Base-by-base conservation (phyloP, 2,888 invertebrate genomes). In the Chaetogeoica ovagalla region DNA sequence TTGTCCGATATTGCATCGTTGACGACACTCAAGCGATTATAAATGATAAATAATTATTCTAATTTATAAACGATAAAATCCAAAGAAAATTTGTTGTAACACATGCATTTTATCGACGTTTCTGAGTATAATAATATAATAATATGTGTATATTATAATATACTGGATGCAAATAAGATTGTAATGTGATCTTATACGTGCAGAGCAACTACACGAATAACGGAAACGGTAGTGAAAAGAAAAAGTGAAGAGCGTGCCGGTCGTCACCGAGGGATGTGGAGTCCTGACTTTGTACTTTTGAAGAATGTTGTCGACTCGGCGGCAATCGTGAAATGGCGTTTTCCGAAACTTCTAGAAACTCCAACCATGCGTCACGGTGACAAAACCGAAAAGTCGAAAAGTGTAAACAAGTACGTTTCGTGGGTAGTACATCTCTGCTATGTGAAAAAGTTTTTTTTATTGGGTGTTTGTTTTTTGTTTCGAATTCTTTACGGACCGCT, bases 241-340 rank as follows among this genome's bases (percentile, higher is more conserved):
- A 73, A 48, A 30, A 5, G 39, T 9, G n/a, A 52, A 23, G 13
- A 66, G 48, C 7, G 65, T n/a, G 21, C 43, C 23, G 9, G 48
- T 66, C 65, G 65, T 21, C 60, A 19, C 7, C 11, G n/a, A 63
- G 15, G 62, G 73, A 30, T 52, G 19, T 30, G 2, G 30, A 37
- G 37, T n/a, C 73, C 63, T 39, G n/a, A 37, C 37, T 63, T 63
- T 55, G 73, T 17, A 21, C 15, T 63, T 57, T 23, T n/a, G 1
- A 55, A 66, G 75, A 75, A 75, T 75, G 75, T 75, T 75, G 63
- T 75, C 75, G 52, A 3, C 37, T 74, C 30, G 30, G 57, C 30
- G 30, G 57, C 75, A 21, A 66, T 43, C 57, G 23, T n/a, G 55
- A 55, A 55, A 65, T 37, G 8, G 75, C 57, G 57, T 52, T 73